phyloP scores from a whole-genome alignment of 2,113 vertebrate species.

The Pterocles orientalis region DNA sequence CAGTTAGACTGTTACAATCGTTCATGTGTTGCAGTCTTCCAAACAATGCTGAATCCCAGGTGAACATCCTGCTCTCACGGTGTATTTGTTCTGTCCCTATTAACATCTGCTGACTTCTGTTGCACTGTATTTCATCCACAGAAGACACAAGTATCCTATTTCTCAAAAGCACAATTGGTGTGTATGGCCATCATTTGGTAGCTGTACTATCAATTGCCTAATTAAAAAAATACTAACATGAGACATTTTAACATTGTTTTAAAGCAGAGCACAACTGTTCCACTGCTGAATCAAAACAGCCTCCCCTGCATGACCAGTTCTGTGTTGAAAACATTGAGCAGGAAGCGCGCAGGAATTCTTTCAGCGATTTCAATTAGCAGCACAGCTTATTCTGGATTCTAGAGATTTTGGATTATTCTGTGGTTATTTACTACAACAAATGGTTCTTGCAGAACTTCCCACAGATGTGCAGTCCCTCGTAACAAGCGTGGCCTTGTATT shows the following conservation, averaged over 20 bases:
- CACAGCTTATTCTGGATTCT: background rate
- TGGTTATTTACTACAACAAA: background rate
- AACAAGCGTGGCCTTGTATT: background rate
- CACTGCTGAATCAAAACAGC: background rate
- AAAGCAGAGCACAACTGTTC: background rate
- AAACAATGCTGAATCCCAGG: background rate
- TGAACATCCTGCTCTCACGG: background rate
- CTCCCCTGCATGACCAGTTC: background rate
- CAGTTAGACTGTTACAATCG: background rate
- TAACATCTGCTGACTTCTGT: background rate
- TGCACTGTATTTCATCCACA: rapidly evolving
- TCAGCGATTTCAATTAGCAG: background rate
- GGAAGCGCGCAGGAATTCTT: background rate
- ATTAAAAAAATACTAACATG: background rate
- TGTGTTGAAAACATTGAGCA: background rate
- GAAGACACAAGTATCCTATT: background rate
- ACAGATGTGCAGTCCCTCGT: background rate
- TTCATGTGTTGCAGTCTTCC: background rate
- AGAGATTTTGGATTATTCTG: background rate
- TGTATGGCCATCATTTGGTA: background rate
- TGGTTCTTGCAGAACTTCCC: background rate
- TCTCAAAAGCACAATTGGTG: background rate
- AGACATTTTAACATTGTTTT: background rate
- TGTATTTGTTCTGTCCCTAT: background rate
- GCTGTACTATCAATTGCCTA: background rate